A percentile compares a stretch with the other conserved stretches of the same genome.
These are phyloP conservation scores for Melanotus villosus DNA, from an alignment of 2,888 invertebrate species.

Conservation along the genomic window DNA sequence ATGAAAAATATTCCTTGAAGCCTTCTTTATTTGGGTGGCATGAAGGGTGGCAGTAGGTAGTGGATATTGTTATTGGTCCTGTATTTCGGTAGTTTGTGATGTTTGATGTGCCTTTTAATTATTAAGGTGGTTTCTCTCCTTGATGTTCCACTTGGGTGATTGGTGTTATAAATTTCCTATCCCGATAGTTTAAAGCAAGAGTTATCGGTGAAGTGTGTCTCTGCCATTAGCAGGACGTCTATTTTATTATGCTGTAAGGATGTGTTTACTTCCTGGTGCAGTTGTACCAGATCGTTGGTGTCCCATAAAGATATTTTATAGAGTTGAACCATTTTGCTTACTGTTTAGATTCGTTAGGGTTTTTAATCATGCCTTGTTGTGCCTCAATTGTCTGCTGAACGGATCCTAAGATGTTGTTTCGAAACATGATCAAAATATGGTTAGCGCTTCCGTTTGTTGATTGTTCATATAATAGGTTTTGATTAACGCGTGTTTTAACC, in stretches of 20 bases:
- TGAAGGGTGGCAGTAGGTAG: too few relatives aligned
- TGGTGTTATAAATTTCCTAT: neutral
- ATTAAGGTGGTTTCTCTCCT: neutral
- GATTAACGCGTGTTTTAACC: neutral
- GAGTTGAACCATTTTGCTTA: neutral
- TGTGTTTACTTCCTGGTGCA: neutral
- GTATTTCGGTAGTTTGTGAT: neutral
- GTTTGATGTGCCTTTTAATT: neutral
- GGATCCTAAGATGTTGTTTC: neutral
- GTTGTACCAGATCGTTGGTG: neutral
- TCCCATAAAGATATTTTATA: neutral
- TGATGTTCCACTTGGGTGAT: neutral
- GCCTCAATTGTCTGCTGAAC: conserved; percentile 1
- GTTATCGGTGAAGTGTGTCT: neutral
- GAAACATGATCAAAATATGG: neutral
- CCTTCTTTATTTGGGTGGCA: neutral
- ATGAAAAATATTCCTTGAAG: neutral
- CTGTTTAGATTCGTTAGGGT: neutral
- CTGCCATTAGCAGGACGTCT: neutral
- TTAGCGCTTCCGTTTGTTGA: too few relatives aligned
- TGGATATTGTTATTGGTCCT: neutral
- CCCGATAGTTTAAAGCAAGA: neutral
- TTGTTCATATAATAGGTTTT: too few relatives aligned
- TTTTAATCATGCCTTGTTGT: neutral
- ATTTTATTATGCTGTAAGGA: conserved; percentile 1